phyloP scores from a whole-genome alignment of 2,888 invertebrate genomes.

The Phlogophora meticulosa region DNA sequence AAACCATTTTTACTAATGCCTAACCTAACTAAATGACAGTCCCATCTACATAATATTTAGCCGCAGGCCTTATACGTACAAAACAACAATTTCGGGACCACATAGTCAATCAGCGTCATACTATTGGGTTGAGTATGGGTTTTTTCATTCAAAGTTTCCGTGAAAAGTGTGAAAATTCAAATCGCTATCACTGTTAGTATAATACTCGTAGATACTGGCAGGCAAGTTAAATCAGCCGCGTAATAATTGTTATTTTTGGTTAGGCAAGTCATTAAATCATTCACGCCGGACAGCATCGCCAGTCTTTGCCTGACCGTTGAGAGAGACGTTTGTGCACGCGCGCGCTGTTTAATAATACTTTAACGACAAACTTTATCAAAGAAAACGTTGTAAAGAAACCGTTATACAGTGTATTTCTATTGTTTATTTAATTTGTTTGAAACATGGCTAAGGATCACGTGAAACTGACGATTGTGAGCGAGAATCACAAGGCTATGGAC shows the following conservation, averaged over 20 bases:
- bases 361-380: slow-evolving; percentile 23
- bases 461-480: slow-evolving; percentile 70
- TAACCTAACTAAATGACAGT: too few relatives aligned
- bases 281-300: slow-evolving; percentile 7
- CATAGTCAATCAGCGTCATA: slow-evolving; percentile 12
- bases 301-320: slow-evolving; percentile 41
- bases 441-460: slow-evolving; percentile 69
- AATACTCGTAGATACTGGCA: not conserved
- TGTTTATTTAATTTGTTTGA: slow-evolving; percentile 41
- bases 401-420: slow-evolving; percentile 13
- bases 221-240: slow-evolving; percentile 35
- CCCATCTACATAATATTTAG: too few relatives aligned
- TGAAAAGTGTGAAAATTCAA: not conserved
- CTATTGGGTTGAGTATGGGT: slow-evolving; percentile 16
- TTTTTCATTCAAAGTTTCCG: slow-evolving; percentile 27
- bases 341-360: slow-evolving; percentile 14
- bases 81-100: slow-evolving; percentile 9
- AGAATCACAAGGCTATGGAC: slow-evolving; percentile 64
- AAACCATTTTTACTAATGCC: too few relatives aligned
- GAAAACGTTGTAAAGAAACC: slow-evolving; percentile 31
- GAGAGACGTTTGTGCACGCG: slow-evolving; percentile 17
- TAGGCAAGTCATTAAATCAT: slow-evolving; percentile 71
- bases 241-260: slow-evolving; percentile 73
- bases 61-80: not conserved
- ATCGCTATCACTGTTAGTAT: not conserved